These are phyloP conservation scores for Enoplosus armatus DNA, from an alignment of 2,797 vertebrate species.

Conservation along the genomic window DNA sequence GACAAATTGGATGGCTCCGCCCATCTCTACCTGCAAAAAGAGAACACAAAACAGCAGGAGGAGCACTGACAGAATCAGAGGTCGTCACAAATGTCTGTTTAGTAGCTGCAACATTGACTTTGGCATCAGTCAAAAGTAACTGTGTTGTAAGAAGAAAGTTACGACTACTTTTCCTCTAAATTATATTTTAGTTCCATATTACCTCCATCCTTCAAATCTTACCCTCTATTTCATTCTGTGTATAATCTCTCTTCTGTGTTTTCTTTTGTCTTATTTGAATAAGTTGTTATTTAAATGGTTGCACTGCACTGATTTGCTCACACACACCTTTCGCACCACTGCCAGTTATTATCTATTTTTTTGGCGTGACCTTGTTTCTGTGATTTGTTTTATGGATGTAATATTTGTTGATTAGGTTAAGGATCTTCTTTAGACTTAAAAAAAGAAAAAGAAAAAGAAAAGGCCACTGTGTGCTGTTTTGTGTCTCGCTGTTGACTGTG, in stretches of 20 bases:
- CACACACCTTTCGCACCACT: not conserved
- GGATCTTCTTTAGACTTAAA: not conserved
- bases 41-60: too few species aligned
- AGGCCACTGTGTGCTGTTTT: constrained; percentile 29
- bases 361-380: not conserved
- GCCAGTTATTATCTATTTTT: not conserved
- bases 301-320: not conserved
- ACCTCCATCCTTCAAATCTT: not conserved
- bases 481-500: constrained; percentile 56
- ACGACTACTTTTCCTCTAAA: not conserved
- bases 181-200: not conserved
- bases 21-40: too few species aligned
- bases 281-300: not conserved
- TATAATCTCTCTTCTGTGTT: not conserved
- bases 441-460: not conserved
- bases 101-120: not conserved
- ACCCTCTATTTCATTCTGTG: not conserved
- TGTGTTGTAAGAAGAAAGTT: not conserved
- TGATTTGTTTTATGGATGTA: not conserved
- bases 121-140: not conserved
- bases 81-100: not conserved
- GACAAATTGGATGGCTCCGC: too few species aligned
- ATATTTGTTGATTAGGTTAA: not conserved
- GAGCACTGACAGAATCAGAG: too few species aligned
- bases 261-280: constrained; percentile 4